A percentile compares a stretch with the other conserved stretches of the same genome.
phyloP scores from a whole-genome alignment of 2,113 vertebrate genomes.

The Cryptotis parvus region DNA sequence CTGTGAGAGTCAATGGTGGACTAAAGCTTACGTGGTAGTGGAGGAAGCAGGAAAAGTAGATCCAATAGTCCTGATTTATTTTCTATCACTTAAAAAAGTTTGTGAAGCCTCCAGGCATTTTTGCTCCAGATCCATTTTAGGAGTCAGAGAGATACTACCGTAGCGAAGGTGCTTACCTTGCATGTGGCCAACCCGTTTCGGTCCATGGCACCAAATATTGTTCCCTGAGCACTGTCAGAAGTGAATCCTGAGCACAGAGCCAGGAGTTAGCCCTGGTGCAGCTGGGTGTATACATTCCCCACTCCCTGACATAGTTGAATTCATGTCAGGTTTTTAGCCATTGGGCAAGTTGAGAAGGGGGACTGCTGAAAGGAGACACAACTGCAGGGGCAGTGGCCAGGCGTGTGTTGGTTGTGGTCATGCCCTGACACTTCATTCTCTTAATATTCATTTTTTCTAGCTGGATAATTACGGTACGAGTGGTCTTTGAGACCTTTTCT shows the following conservation, averaged over 20 bases:
- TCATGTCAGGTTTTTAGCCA: neutral
- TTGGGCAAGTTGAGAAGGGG: neutral
- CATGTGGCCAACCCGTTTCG: too few relatives aligned
- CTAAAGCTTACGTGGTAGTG: neutral
- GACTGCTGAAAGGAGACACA: too few relatives aligned
- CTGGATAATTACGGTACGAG: neutral
- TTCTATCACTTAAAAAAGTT: too few relatives aligned
- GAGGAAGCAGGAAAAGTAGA: neutral
- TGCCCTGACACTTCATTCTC: neutral
- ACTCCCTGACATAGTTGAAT: neutral
- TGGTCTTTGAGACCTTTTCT: slow-evolving; percentile 26
- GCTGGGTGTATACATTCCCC: neutral
- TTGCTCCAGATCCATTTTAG: too few relatives aligned
- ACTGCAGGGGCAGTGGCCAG: neutral
- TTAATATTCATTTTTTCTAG: slow-evolving; percentile 22
- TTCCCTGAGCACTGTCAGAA: too few relatives aligned
- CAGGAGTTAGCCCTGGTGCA: neutral
- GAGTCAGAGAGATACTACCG: too few relatives aligned
- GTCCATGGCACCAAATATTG: too few relatives aligned
- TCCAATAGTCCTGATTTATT: too few relatives aligned
- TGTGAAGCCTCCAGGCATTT: too few relatives aligned
- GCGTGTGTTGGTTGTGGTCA: neutral
- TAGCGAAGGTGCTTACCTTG: too few relatives aligned
- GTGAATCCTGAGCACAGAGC: too few relatives aligned
- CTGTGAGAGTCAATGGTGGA: neutral